phyloP scores from a whole-genome alignment of 2,797 vertebrate genomes.

The Lithobates sylvaticus region DNA sequence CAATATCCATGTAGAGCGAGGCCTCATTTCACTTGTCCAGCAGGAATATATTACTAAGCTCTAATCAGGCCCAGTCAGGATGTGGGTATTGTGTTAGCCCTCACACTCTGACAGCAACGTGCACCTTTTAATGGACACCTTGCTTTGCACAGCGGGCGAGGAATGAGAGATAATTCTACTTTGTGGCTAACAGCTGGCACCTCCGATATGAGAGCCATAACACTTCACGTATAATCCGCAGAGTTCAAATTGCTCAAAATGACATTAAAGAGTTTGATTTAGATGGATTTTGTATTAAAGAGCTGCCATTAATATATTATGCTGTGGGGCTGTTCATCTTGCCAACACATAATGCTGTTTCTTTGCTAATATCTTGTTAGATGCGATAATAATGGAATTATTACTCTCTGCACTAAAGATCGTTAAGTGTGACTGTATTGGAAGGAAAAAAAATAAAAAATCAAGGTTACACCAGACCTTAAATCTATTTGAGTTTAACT shows the following conservation, averaged over 20 bases:
- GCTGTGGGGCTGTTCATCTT: conserved; percentile 52
- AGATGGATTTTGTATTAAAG: conserved; percentile 71
- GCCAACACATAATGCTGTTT: conserved; percentile 58
- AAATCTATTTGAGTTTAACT: conserved; percentile 72
- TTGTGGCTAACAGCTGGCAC: conserved; percentile 56
- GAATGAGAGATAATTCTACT: conserved; percentile 39
- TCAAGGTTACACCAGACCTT: conserved; percentile 74
- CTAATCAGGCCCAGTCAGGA: conserved; percentile 24
- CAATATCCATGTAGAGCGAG: background rate
- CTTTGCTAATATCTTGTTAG: conserved; percentile 68
- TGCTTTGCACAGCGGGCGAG: conserved; percentile 38
- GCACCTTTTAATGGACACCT: conserved; percentile 44
- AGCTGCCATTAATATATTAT: conserved; percentile 66
- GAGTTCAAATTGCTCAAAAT: conserved; percentile 60
- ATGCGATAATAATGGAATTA: conserved; percentile 72
- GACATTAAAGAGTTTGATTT: conserved; percentile 68
- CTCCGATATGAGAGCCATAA: conserved; percentile 50
- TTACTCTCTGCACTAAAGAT: conserved; percentile 73
- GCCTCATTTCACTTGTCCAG: conserved; percentile 11
- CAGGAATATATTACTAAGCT: conserved; percentile 18
- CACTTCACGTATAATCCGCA: conserved; percentile 42
- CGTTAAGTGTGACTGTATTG: conserved; percentile 76
- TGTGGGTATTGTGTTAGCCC: conserved; percentile 6
- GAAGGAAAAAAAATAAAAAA: conserved; percentile 64
- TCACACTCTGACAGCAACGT: conserved; percentile 1